A percentile compares a stretch with the other conserved stretches of the same genome.
Evolutionary conservation across 2,888 invertebrate genomes (phyloP).

Genomic region (Hydropsyche betteni): DNA sequence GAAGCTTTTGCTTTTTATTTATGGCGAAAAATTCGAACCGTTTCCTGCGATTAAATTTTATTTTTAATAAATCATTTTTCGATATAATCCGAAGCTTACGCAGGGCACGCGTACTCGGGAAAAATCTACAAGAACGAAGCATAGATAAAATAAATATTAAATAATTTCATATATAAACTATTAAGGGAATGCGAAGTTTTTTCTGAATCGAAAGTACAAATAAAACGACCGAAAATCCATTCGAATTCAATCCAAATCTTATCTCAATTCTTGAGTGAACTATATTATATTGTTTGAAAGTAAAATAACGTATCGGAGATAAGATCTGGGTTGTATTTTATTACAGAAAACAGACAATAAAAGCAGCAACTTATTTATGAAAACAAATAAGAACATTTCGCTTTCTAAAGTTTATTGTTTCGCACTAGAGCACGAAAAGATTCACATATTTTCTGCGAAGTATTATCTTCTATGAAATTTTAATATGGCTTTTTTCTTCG

Average conservation of each 20-base stretch:
- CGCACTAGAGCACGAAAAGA: no score
- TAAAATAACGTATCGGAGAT: background rate
- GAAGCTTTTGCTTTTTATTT: no score
- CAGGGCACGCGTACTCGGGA: background rate
- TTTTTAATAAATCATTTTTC: conserved; percentile 12
- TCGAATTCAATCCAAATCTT: background rate
- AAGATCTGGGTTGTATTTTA: no score
- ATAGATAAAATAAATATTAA: conserved; percentile 18
- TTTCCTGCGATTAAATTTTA: background rate
- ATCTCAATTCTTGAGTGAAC: background rate
- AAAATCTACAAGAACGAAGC: no score
- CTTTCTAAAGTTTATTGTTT: no score
- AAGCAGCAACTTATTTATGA: no score
- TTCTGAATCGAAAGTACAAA: conserved; percentile 5
- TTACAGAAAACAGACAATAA: no score
- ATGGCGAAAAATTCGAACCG: no score
- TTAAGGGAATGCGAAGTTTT: conserved; percentile 12
- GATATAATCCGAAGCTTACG: conserved; percentile 11
- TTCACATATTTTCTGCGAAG: no score
- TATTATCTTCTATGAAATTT: no score
- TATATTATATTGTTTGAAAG: background rate
- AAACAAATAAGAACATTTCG: no score
- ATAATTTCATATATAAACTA: background rate
- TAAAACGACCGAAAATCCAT: conserved; percentile 1
- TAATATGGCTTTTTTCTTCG: no score